Percentiles rank a stretch among this genome's conserved stretches.
Conservation (phyloP, 2,113 vertebrate species). For the Callopanchax toddi region DNA sequence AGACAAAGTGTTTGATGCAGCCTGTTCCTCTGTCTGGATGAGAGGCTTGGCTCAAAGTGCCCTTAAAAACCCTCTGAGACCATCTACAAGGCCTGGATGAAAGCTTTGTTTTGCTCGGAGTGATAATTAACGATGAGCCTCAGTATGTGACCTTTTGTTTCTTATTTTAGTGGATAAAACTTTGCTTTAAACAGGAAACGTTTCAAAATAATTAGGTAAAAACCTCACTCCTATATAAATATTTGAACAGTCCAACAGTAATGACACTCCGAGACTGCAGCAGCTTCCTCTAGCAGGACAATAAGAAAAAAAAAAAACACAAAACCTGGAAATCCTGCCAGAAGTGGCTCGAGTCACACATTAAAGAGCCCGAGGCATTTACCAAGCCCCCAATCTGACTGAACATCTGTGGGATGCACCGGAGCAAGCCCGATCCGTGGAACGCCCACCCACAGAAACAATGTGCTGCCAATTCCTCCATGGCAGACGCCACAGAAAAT, state of each 20-base stretch:
- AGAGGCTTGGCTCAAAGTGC: slow-evolving; percentile 48
- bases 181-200: background rate
- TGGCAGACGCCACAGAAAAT: background rate
- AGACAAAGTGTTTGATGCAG: slow-evolving; percentile 49
- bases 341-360: background rate
- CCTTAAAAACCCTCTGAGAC: slow-evolving; percentile 49
- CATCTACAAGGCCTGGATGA: slow-evolving; percentile 21
- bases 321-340: background rate
- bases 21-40: slow-evolving; percentile 29
- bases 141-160: background rate
- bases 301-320: background rate
- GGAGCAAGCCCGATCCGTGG: background rate
- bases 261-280: background rate
- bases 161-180: slow-evolving; percentile 1
- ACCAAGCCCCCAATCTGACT: background rate
- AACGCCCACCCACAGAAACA: slow-evolving; percentile 4
- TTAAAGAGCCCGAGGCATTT: background rate
- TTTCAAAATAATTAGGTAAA: background rate
- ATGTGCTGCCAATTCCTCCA: background rate
- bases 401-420: slow-evolving; percentile 10
- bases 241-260: background rate
- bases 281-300: background rate
- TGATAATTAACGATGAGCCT: slow-evolving; percentile 19
- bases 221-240: background rate
- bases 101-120: slow-evolving; percentile 32